Base-by-base conservation (phyloP, 2,797 vertebrate genomes). In the Gymnoscopelus braueri region DNA sequence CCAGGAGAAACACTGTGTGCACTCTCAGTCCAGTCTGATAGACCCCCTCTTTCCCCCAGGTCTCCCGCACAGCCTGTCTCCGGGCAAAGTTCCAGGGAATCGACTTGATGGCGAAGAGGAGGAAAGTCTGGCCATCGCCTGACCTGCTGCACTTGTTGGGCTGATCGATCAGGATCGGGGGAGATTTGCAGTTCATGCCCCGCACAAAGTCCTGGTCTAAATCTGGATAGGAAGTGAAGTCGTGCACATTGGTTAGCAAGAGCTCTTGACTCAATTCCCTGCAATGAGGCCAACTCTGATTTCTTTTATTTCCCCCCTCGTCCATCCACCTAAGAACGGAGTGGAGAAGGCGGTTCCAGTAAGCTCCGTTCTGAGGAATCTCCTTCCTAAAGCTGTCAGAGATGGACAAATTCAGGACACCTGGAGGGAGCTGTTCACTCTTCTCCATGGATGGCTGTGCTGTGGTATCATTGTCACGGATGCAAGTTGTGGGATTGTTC, bases 91-190 rank as follows among this genome's bases (percentile, higher is more conserved):
- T 88, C 0, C 68, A 76, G 0, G 94, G 92, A 13, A 66, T 76
- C 0, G 96, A 95, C 85, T 97, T 96, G 75, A 97, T 88, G 0
- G 94, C 95, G 35, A 97, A 79, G n/a, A 96, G 91, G 62, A 97
- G 87, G 63, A 94, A 94, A 6, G 89, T 90, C 0, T 56, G 23
- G 2, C 78, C 69, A 0, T 26, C 15, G 0, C 3, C 1, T 0
- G 19, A 35, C 0, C 3, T 19, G n/a, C 15, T 0, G 32, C 94
- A 94, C 19, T 94, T 95, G 7, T 23, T 14, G 0, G 94, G 93
- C 57, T 94, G 93, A 52, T 93, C 75, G 4, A 93, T 82, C 68
- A 95, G 77, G 7, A 80, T 53, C 0, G 89, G 91, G 12, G 94
- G 91, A 32, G 82, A 72, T 49, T 84, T 89, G 78, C 95, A 97